Evolutionary conservation across 1,140 invertebrate genomes (phyloP).

Genomic region (Cotesia typhae): DNA sequence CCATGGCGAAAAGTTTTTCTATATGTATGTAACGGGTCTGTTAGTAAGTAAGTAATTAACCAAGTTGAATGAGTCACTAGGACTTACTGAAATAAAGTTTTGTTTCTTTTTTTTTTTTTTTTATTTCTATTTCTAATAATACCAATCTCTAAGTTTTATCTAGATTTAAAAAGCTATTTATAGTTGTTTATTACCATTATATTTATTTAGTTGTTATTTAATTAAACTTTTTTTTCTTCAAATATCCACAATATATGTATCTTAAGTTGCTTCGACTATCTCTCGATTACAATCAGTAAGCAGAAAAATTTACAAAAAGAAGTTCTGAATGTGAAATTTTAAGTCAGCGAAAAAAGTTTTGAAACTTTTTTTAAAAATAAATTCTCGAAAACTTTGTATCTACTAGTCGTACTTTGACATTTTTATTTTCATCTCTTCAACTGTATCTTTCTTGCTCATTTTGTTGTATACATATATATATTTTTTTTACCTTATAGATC

Average conservation of each 20-base stretch:
- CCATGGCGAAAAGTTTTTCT: background rate
- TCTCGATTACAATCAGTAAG: too few relatives aligned
- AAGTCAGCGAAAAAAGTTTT: too few relatives aligned
- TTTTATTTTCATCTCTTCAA: too few relatives aligned
- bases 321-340: too few relatives aligned
- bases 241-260: too few relatives aligned
- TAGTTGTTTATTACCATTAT: background rate
- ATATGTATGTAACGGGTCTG: background rate
- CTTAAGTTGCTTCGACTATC: too few relatives aligned
- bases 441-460: too few relatives aligned
- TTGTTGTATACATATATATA: too few relatives aligned
- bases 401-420: too few relatives aligned
- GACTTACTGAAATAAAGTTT: conserved; percentile 41
- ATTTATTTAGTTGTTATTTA: background rate
- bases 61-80: conserved; percentile 51
- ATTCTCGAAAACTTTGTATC: too few relatives aligned
- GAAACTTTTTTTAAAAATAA: too few relatives aligned
- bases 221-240: background rate
- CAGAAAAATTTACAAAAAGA: too few relatives aligned
- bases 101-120: conserved; percentile 38
- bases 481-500: conserved; percentile 7
- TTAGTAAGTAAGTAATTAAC: conserved; percentile 44
- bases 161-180: background rate
- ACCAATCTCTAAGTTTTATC: conserved; percentile 18
- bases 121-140: conserved; percentile 14